These are phyloP conservation scores for Drosophila ercepeae DNA, from an alignment of 1,140 invertebrate species.

Conservation along the genomic window DNA sequence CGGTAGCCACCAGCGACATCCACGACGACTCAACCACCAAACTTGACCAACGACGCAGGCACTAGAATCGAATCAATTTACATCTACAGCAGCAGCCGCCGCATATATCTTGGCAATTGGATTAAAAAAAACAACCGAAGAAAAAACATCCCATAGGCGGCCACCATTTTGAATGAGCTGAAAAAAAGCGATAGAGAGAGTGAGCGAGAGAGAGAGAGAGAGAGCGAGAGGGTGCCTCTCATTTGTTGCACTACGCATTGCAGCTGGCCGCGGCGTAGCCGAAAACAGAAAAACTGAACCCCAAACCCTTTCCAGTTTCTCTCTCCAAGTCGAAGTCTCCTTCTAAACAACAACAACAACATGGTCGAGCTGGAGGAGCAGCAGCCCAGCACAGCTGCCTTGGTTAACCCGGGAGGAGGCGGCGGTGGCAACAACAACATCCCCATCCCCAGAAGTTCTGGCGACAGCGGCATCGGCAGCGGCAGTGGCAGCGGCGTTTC, in stretches of 20 bases:
- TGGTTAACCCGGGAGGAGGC: conserved; percentile 12
- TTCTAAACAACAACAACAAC: conserved; percentile 24
- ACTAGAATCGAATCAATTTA: conserved; percentile 39
- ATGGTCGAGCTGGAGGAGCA: conserved; percentile 79
- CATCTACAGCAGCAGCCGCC: conserved; percentile 38
- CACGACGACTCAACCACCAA: conserved; percentile 41
- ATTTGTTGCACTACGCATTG: conserved; percentile 51
- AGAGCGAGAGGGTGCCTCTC: conserved; percentile 52
- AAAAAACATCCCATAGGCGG: conserved; percentile 56
- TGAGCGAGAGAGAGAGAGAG: conserved; percentile 24
- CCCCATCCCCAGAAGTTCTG: conserved; percentile 57
- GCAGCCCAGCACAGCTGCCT: conserved; percentile 56
- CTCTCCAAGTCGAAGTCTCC: conserved; percentile 21
- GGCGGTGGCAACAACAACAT: conserved; percentile 32
- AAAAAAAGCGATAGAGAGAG: conserved; percentile 47
- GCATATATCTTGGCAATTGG: conserved; percentile 71
- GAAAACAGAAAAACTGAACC: conserved; percentile 25
- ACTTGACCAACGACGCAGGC: conserved; percentile 31
- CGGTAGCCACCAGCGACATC: conserved; percentile 34
- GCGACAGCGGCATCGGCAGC: conserved; percentile 60
- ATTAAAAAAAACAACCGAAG: conserved; percentile 37
- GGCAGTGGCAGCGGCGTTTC: conserved; percentile 62
- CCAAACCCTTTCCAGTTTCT: conserved; percentile 36
- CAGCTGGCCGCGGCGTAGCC: conserved; percentile 63
- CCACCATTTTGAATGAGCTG: conserved; percentile 81